Evolutionary conservation across 2,113 vertebrate species (phyloP).

Genomic region (Epinephelus cyanopodus): DNA sequence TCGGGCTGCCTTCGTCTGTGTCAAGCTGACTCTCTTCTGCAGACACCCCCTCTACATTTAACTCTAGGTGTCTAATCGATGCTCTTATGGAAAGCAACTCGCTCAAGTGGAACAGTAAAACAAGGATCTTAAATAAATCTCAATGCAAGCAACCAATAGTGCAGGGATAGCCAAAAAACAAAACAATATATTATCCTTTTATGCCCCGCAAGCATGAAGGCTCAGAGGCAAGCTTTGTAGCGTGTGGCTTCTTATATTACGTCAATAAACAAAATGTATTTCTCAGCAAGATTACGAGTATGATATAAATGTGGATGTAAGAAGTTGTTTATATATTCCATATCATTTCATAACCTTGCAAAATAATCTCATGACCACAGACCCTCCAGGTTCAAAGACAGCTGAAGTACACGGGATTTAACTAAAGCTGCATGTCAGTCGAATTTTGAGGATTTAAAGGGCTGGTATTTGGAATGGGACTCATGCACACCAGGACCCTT

Average conservation of each 20-base stretch:
- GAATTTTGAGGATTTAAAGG: not conserved
- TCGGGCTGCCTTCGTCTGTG: slow-evolving; percentile 4
- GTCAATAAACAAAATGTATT: slow-evolving; percentile 12
- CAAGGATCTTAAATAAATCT: slow-evolving; percentile 31
- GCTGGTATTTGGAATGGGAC: not conserved
- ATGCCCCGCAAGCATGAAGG: not conserved
- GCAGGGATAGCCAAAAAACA: slow-evolving; percentile 19
- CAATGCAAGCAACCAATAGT: not conserved
- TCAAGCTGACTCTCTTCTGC: slow-evolving; percentile 4
- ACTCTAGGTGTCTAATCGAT: slow-evolving; percentile 42
- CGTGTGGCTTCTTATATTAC: not conserved
- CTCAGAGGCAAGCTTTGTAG: slow-evolving; percentile 3
- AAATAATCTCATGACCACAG: not conserved
- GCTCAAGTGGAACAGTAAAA: slow-evolving; percentile 17
- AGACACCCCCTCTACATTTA: slow-evolving; percentile 30
- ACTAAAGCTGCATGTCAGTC: not conserved
- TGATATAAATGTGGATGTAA: not conserved
- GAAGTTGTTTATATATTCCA: not conserved
- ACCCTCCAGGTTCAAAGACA: not conserved
- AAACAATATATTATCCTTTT: not conserved
- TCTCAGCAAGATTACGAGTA: slow-evolving; percentile 1
- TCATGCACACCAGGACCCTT: not conserved
- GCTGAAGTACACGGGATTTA: not conserved
- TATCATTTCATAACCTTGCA: not conserved
- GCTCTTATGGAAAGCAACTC: slow-evolving; percentile 31